A percentile compares a stretch with the other conserved stretches of the same genome.
These are phyloP conservation scores for Agrotis puta DNA, from an alignment of 2,888 invertebrate species.

Conservation along the genomic window DNA sequence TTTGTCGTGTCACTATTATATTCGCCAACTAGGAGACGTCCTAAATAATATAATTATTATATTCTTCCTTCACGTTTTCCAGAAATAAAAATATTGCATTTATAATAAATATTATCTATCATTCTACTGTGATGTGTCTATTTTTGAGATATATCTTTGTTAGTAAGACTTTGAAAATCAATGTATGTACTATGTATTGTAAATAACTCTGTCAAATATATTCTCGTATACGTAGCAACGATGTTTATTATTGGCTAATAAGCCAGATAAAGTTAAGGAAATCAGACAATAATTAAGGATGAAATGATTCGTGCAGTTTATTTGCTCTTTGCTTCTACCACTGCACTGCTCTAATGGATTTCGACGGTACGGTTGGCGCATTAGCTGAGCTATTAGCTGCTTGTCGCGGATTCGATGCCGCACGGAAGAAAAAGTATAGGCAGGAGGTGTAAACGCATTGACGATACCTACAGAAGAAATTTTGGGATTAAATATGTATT, in stretches of 20 bases:
- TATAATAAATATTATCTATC: slow-evolving; percentile 14
- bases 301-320: too few species aligned
- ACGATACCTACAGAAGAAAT: too few species aligned
- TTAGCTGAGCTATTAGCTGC: too few species aligned
- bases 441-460: too few species aligned
- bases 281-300: too few species aligned
- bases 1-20: slow-evolving; percentile 1
- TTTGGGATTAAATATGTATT: too few species aligned
- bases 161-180: slow-evolving; percentile 38
- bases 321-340: too few species aligned
- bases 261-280: too few species aligned
- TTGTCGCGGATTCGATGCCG: too few species aligned
- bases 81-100: slow-evolving; percentile 38
- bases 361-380: too few species aligned
- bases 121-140: slow-evolving; percentile 52
- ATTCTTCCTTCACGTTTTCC: slow-evolving; percentile 15
- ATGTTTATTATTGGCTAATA: slow-evolving; percentile 24
- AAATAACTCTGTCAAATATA: slow-evolving; percentile 42
- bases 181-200: slow-evolving; percentile 32
- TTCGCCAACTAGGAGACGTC: not conserved
- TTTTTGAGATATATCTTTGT: slow-evolving; percentile 54
- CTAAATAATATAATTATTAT: not conserved
- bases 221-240: slow-evolving; percentile 29
- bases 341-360: too few species aligned
- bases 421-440: too few species aligned